Conservation (phyloP, 2,888 invertebrate species). For the Lithophane leautieri region DNA sequence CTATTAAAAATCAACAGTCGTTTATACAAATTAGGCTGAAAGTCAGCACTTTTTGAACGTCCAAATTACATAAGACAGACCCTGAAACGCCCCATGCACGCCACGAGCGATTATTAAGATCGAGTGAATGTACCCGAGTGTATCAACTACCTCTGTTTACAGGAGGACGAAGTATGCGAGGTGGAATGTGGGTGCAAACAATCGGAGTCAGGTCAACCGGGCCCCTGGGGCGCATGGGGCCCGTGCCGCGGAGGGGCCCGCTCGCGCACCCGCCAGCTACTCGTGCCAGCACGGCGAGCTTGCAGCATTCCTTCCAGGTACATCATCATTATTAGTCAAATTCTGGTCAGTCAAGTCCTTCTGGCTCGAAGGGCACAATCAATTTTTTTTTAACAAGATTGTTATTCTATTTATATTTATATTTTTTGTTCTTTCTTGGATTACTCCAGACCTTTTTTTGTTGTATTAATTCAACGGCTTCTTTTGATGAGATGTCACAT, state of each 20-base stretch:
- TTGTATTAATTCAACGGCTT: no score
- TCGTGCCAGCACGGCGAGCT: conserved; percentile 76
- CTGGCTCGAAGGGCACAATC: background rate
- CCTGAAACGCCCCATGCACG: background rate
- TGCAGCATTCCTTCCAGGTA: conserved; percentile 83
- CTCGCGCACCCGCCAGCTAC: conserved; percentile 83
- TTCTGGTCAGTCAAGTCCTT: background rate
- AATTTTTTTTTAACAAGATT: no score
- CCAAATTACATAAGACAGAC: background rate
- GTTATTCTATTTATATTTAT: no score
- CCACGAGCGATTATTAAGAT: background rate
- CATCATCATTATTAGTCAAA: background rate
- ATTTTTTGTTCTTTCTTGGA: no score
- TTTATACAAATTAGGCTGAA: no score
- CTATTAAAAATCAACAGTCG: no score
- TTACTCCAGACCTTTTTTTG: background rate
- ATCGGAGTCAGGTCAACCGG: conserved; percentile 76
- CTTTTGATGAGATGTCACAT: background rate
- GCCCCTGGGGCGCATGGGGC: conserved; percentile 87
- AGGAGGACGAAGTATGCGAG: conserved; percentile 84
- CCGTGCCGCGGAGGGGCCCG: conserved; percentile 85
- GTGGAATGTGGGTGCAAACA: conserved; percentile 83
- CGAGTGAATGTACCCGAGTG: background rate
- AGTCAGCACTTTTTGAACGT: background rate
- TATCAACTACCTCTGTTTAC: background rate